A percentile compares a stretch with the other conserved stretches of the same genome.
These are phyloP conservation scores for Manduca sexta DNA, from an alignment of 1,140 invertebrate genomes.

Conservation along the genomic window DNA sequence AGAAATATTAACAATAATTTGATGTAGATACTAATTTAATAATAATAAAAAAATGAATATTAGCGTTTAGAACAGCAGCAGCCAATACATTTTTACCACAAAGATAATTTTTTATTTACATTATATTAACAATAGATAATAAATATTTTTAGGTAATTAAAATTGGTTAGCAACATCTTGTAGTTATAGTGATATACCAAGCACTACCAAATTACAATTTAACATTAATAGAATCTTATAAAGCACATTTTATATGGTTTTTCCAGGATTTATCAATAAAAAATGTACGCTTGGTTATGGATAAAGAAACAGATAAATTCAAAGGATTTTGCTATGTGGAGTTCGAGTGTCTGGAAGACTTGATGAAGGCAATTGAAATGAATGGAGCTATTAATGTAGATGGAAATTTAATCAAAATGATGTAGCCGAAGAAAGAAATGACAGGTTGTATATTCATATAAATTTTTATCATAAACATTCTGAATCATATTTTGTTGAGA, in stretches of 20 bases:
- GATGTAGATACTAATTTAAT: no score
- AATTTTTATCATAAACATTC: no score
- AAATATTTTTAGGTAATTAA: background rate
- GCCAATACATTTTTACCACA: no score
- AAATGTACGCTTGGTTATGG: slow-evolving; percentile 92
- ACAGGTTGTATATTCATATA: slow-evolving; percentile 65
- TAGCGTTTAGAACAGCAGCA: no score
- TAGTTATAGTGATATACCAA: no score
- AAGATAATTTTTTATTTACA: no score
- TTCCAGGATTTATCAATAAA: slow-evolving; percentile 79
- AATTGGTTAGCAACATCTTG: no score
- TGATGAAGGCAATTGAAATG: slow-evolving; percentile 85
- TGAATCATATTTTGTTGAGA: no score
- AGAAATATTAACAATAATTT: no score
- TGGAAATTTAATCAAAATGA: slow-evolving; percentile 82
- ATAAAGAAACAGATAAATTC: slow-evolving; percentile 94
- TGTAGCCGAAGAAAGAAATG: slow-evolving; percentile 87
- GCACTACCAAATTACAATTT: background rate
- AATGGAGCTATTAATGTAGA: slow-evolving; percentile 86
- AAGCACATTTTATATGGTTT: slow-evolving; percentile 6
- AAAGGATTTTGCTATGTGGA: slow-evolving; percentile 99
- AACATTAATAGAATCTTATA: background rate
- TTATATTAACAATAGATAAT: background rate
- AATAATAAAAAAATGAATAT: no score
- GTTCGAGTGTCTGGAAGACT: slow-evolving; percentile 88